A percentile compares a stretch with the other conserved stretches of the same genome.
phyloP scores from a whole-genome alignment of 2,113 vertebrate genomes.

The Marcusenius ussheri region DNA sequence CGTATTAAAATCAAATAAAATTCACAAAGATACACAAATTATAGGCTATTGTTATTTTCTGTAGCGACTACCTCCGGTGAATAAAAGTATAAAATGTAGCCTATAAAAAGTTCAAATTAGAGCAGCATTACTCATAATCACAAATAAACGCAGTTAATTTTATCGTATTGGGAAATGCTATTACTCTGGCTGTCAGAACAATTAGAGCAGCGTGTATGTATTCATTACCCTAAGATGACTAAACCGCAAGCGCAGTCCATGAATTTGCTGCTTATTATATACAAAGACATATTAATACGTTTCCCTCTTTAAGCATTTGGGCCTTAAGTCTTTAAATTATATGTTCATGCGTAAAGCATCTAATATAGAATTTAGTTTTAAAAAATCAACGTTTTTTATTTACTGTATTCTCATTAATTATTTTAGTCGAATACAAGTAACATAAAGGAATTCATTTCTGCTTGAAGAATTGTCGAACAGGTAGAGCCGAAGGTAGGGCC shows the following conservation, averaged over 20 bases:
- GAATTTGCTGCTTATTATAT: constrained; percentile 59
- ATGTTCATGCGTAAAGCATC: neutral
- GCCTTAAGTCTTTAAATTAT: neutral
- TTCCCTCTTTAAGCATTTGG: neutral
- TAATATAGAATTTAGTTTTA: neutral
- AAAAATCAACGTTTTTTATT: neutral
- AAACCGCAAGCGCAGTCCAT: constrained; percentile 38
- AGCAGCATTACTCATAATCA: neutral
- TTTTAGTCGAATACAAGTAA: neutral
- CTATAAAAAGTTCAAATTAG: neutral
- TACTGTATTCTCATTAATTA: neutral
- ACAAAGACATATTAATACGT: constrained; percentile 60
- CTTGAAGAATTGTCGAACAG: neutral
- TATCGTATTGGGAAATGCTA: neutral
- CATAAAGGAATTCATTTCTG: neutral
- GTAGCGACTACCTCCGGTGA: neutral
- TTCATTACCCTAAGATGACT: neutral
- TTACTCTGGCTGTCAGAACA: neutral
- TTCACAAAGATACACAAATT: neutral
- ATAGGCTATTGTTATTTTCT: neutral
- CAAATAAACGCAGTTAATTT: neutral
- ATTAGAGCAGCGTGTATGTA: neutral
- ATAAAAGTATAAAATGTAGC: neutral
- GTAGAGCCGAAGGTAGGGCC: neutral
- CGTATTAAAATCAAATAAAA: neutral